Percentiles rank a stretch among this genome's conserved stretches.
phyloP scores from a whole-genome alignment of 1,140 invertebrate species.

The Trypoxylus dichotomus region DNA sequence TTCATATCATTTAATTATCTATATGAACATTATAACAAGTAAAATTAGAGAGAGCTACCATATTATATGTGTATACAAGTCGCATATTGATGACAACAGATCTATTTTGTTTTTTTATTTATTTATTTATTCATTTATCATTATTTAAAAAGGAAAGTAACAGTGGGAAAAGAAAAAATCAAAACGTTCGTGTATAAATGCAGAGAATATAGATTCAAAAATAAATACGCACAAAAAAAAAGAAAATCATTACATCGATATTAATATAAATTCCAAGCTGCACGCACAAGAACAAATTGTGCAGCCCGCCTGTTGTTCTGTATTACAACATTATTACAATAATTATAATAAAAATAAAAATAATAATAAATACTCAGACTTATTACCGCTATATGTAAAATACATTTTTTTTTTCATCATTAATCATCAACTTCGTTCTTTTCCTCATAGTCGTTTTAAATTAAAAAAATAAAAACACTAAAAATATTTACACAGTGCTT shows the following conservation, averaged over 20 bases:
- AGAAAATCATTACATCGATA: background rate
- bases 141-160: conserved; percentile 13
- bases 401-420: conserved; percentile 27
- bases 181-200: conserved; percentile 36
- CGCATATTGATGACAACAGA: conserved; percentile 47
- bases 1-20: conserved; percentile 46
- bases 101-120: conserved; percentile 34
- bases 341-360: conserved; percentile 33
- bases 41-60: conserved; percentile 51
- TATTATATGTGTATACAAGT: conserved; percentile 49
- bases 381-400: conserved; percentile 42
- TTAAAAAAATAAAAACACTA: conserved; percentile 47
- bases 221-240: conserved; percentile 38
- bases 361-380: conserved; percentile 47
- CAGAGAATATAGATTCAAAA: conserved; percentile 40
- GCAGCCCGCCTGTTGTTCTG: background rate
- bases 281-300: background rate
- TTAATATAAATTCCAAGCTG: background rate
- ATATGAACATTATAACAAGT: conserved; percentile 52
- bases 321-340: conserved; percentile 26
- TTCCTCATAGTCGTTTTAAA: conserved; percentile 34
- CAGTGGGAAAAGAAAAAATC: background rate
- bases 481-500: conserved; percentile 47
- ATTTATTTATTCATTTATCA: no score
- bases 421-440: background rate